Base-by-base conservation (phyloP, 2,888 invertebrate genomes). In the Netelia virgata region DNA sequence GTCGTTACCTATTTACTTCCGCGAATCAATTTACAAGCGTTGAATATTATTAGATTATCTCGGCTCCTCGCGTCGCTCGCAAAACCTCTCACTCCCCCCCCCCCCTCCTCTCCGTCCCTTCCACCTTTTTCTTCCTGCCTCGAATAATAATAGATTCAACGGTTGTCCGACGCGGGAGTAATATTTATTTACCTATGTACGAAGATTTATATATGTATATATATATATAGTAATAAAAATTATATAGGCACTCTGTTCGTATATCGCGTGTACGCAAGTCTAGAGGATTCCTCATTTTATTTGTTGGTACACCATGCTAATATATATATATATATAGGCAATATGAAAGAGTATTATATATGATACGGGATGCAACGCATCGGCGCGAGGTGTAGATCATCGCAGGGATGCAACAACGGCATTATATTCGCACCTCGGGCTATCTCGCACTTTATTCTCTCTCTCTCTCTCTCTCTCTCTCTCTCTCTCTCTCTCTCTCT, bases 21-120 rank as follows among this genome's bases (percentile, higher is more conserved):
- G 86, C 83, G 79, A 82, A 86, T 88, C 85, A 86, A 88, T 88
- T 83, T 79, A 81, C 84, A 84, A 83, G 78, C 76, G 74, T 82
- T 69, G 86, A 87, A 85, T 86, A 82, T 74, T 79, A 70, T 82
- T 73, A 72, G 72, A 83, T 86, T 83, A 85, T 78, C 77, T 68
- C 59, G 36, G 55, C 47, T 69, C 23, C 28, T 18, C 14, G 47
- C n/a, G 9, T 16, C 70, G 6, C 74, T 69, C 41, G 20, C 41
- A 50, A 16, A 64, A 18, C 47, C 53, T 53, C 74, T 73, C 57
- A 16, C 55, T 50, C 50, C 50, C 50, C 14, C 50, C 50, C 50
- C 14, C 50, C n/a, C n/a, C n/a, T n/a, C n/a, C n/a, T n/a, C n/a
- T n/a, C n/a, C n/a, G n/a, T n/a, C n/a, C n/a, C n/a, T n/a, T 1